Base-by-base conservation (phyloP, 2,888 invertebrate genomes). In the Teleogryllus oceanicus region DNA sequence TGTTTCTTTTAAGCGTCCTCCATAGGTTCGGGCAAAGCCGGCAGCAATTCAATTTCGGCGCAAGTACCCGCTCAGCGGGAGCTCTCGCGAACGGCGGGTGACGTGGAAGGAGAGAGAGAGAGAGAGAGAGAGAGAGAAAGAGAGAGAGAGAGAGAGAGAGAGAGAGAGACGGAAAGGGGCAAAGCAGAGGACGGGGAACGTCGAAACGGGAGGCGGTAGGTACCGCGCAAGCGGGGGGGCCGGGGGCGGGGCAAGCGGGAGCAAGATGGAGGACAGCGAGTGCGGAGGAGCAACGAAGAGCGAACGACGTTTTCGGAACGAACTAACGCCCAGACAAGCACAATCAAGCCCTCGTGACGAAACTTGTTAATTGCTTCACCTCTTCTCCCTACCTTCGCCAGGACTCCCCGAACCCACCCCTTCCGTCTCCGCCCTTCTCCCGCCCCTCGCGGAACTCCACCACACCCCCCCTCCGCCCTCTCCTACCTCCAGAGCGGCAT, bases 301-400 rank as follows among this genome's bases (percentile, higher is more conserved):
- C 75, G 79, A 62, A 18, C 8, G 37, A 21, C 37, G 37, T 37
- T n/a, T 62, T 62, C n/a, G 62, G 62, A 62, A 62, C 62, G 62
- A 62, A 62, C 62, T n/a, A 62, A 18, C 13, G n/a, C 62, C 62
- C 62, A 13, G 62, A 13, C 16, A 18, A 62, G 16, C 62, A 62
- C 62, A 62, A 62, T 62, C 62, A 62, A 62, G 62, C 62, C n/a
- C 62, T 18, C 62, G 62, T 62, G 62, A 62, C 62, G 62, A 62
- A 62, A 62, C 62, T 62, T 62, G 62, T 62, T 62, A 62, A 62
- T 62, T 62, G 62, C 62, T 62, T 62, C n/a, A 62, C 62, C 62
- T 62, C 62, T 62, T n/a, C 62, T 62, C 62, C 62, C 62, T n/a
- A 18, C 62, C 62, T 62, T 62, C 62, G 62, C n/a, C 62, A 13